These are phyloP conservation scores for Thamnaconus septentrionalis DNA, from an alignment of 2,113 vertebrate genomes.

Conservation along the genomic window DNA sequence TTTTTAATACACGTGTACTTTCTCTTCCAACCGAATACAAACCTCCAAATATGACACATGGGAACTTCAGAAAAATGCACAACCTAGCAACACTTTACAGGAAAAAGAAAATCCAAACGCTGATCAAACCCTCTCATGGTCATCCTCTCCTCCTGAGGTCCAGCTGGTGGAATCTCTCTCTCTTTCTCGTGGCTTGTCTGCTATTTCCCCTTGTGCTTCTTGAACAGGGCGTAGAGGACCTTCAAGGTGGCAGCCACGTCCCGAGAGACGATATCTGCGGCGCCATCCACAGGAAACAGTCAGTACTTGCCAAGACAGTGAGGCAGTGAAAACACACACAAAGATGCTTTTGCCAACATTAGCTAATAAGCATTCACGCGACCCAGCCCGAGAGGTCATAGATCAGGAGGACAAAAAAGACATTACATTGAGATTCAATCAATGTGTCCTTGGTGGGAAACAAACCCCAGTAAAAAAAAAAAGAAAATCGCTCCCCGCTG, in stretches of 20 bases:
- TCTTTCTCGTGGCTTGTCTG: background rate
- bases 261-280: conserved; percentile 85
- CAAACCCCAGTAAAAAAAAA: background rate
- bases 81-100: no score
- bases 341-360: conserved; percentile 36
- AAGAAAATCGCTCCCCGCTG: conserved; percentile 36
- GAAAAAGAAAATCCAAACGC: no score
- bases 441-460: conserved; percentile 26
- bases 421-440: conserved; percentile 51
- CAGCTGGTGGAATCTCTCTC: background rate
- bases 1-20: no score
- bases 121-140: no score
- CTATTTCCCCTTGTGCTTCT: conserved; percentile 74
- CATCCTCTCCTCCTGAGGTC: no score
- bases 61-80: no score
- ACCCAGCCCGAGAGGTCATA: conserved; percentile 43
- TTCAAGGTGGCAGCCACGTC: conserved; percentile 78
- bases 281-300: conserved; percentile 36
- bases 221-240: conserved; percentile 85
- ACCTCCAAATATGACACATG: no score
- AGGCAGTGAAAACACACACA: conserved; percentile 15
- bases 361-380: conserved; percentile 26
- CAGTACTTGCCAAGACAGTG: conserved; percentile 20
- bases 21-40: no score
- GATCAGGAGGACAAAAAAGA: conserved; percentile 35